Base-by-base conservation (phyloP, 2,797 vertebrate genomes). In the Pipistrellus nathusii region DNA sequence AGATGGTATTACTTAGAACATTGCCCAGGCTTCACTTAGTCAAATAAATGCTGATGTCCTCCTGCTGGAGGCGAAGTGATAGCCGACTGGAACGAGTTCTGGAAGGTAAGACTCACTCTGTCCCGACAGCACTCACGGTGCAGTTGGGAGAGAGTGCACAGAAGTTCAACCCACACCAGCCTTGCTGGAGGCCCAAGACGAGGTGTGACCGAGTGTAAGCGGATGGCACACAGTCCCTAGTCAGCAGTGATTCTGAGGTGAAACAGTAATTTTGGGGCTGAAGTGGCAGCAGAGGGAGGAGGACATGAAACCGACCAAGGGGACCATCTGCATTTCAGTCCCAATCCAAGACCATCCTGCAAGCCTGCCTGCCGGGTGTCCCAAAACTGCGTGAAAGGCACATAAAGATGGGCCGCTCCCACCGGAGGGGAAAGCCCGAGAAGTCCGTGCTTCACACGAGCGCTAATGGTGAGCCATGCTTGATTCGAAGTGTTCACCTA, bases 361-460 rank as follows among this genome's bases (percentile, higher is more conserved):
- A 1, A 0, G 6, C 8, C 6, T 4, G 6, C 8, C 6, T 4
- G 1, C 4, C 0, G 0, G 1, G 2, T 0, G 4, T 8, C 14
- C n/a, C 3, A 4, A 18, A 2, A 9, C 1, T 30, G 20, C 2
- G 17, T 15, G 17, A 35, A 38, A n/a, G 35, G 1, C 27, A 12
- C 11, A 27, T 11, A 25, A 7, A 82, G 38, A 30, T 0, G 17
- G 18, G 20, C 4, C 23, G 1, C 73, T 13, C 2, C 30, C 30
- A 21, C 72, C 72, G 30, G 15, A 66, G 30, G 62, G n/a, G 53
- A 75, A 17, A 68, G 35, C 35, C 35, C 8, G 35, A 53, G 41
- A 27, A 1, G 38, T 18, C 25, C 2, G 6, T 35, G 32, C 5
- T 59, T 25, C 57, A 27, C 23, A 27, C 7, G 27, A 82, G 23